A percentile compares a stretch with the other conserved stretches of the same genome.
These are phyloP conservation scores for Rallus limicola DNA, from an alignment of 2,113 vertebrate species.

Conservation along the genomic window DNA sequence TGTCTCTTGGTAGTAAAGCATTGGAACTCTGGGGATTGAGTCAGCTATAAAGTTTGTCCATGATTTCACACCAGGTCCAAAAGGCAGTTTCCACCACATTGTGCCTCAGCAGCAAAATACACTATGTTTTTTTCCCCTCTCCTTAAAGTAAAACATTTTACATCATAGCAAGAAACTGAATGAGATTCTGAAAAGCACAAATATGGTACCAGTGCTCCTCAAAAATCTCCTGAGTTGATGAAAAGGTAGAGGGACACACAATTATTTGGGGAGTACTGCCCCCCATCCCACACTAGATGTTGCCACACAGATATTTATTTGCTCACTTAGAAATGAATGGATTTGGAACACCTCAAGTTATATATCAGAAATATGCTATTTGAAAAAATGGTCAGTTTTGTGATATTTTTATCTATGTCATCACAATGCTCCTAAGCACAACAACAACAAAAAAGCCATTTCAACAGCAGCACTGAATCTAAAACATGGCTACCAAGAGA, in stretches of 20 bases:
- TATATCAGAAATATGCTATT: background rate
- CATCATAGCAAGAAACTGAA: background rate
- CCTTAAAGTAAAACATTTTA: background rate
- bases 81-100: background rate
- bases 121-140: background rate
- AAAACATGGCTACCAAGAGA: background rate
- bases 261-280: background rate
- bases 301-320: background rate
- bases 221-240: background rate
- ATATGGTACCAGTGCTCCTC: background rate
- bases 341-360: background rate
- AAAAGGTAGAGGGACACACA: background rate
- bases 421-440: background rate
- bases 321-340: background rate
- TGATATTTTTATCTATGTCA: background rate
- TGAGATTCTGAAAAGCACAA: background rate
- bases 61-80: background rate
- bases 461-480: background rate
- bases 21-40: background rate
- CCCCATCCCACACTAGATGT: background rate
- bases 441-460: background rate
- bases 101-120: background rate
- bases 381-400: background rate
- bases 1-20: background rate
- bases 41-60: background rate